A percentile compares a stretch with the other conserved stretches of the same genome.
Evolutionary conservation across 2,113 vertebrate genomes (phyloP).

Genomic region (Verasper variegatus): DNA sequence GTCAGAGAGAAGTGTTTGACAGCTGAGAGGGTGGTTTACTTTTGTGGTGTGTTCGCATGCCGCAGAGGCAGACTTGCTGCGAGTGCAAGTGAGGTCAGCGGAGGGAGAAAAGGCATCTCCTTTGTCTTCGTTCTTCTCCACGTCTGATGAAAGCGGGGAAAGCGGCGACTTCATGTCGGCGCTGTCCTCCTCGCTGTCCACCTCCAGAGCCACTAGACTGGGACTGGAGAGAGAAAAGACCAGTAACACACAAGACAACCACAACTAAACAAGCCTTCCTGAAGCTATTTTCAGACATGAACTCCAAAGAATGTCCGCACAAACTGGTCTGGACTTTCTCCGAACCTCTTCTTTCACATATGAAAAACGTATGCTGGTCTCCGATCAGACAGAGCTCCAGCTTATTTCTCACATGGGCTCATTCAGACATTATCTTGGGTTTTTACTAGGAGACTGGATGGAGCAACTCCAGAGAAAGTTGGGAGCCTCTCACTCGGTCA

Average conservation of each 20-base stretch:
- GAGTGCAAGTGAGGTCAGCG: conserved; percentile 75
- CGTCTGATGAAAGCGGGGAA: conserved; percentile 51
- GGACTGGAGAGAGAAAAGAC: conserved; percentile 76
- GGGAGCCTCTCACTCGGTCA: too few species aligned
- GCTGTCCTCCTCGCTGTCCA: conserved; percentile 84
- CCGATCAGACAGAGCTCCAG: too few species aligned
- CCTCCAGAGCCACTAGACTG: conserved; percentile 91
- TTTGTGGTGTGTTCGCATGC: conserved; percentile 76
- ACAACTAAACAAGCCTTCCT: background rate
- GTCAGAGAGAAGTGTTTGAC: background rate
- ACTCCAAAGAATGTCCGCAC: background rate
- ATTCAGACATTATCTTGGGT: too few species aligned
- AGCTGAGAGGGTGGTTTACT: conserved; percentile 74
- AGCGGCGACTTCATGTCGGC: conserved; percentile 33
- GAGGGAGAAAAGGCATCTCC: conserved; percentile 67
- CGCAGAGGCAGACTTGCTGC: conserved; percentile 80
- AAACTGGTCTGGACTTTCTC: too few species aligned
- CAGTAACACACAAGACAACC: background rate
- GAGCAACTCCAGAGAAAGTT: too few species aligned
- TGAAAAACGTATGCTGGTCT: too few species aligned
- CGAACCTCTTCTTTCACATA: too few species aligned
- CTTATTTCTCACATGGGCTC: too few species aligned
- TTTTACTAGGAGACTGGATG: too few species aligned
- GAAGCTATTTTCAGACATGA: background rate
- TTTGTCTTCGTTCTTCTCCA: conserved; percentile 75